A percentile compares a stretch with the other conserved stretches of the same genome.
These are phyloP conservation scores for Catamblyrhynchus diadema DNA, from an alignment of 2,797 vertebrate genomes.

Conservation along the genomic window DNA sequence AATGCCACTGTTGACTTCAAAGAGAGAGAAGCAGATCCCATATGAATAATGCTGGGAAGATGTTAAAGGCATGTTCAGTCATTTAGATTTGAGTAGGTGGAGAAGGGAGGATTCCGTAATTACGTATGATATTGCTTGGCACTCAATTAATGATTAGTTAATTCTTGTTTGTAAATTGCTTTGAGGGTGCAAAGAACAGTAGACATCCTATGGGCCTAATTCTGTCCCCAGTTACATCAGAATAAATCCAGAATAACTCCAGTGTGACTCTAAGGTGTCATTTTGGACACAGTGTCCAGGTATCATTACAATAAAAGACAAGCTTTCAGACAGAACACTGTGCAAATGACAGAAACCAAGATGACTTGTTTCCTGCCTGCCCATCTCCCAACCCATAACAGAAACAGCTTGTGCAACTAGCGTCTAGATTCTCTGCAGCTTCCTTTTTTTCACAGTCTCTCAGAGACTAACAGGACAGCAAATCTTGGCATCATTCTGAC, in stretches of 20 bases:
- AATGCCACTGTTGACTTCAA: constrained; percentile 63
- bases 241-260: neutral
- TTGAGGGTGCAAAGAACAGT: constrained; percentile 43
- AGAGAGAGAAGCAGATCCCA: constrained; percentile 38
- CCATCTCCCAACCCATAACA: neutral
- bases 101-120: constrained; percentile 65
- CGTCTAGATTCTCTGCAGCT: neutral
- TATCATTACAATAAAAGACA: neutral
- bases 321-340: neutral
- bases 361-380: neutral
- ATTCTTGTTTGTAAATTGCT: constrained; percentile 61
- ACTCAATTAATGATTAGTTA: constrained; percentile 62
- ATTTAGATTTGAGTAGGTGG: constrained; percentile 64
- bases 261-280: neutral
- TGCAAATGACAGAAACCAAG: neutral
- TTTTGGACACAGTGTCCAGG: neutral
- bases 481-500: neutral
- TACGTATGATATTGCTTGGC: constrained; percentile 42
- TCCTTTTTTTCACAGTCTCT: neutral
- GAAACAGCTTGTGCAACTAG: neutral
- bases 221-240: neutral
- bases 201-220: neutral
- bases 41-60: constrained; percentile 67
- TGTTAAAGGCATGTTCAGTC: constrained; percentile 63
- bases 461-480: neutral